These are phyloP conservation scores for Trissolcus japonicus DNA, from an alignment of 2,888 invertebrate species.

Conservation along the genomic window DNA sequence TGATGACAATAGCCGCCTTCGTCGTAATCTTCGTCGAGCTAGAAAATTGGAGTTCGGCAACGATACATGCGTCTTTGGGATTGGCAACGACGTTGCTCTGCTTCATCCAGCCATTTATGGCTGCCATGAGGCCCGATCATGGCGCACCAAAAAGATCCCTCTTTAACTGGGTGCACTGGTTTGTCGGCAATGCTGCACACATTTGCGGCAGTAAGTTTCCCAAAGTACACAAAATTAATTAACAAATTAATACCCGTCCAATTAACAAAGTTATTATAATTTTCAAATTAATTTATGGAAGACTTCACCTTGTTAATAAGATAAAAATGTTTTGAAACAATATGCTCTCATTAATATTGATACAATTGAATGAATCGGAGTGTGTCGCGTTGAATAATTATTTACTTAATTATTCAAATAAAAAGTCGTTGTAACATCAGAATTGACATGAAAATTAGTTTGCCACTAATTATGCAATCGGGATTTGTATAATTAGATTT, in stretches of 20 bases:
- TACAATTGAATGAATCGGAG: too few species aligned
- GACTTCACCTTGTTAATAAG: too few species aligned
- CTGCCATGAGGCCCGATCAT: conserved; percentile 90
- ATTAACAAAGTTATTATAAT: not conserved
- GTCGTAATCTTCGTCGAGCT: conserved; percentile 89
- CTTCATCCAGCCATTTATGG: conserved; percentile 92
- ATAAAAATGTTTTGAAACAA: too few species aligned
- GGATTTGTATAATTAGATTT: too few species aligned
- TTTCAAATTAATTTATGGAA: not conserved
- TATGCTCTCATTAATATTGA: too few species aligned
- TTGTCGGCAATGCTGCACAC: conserved; percentile 91
- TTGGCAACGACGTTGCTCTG: conserved; percentile 86
- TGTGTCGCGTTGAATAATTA: too few species aligned
- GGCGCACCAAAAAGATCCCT: conserved; percentile 86
- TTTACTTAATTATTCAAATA: too few species aligned
- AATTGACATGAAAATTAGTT: too few species aligned
- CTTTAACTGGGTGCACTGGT: conserved; percentile 96
- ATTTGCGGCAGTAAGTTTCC: conserved; percentile 87
- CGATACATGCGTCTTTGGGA: conserved; percentile 91
- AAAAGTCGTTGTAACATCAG: too few species aligned
- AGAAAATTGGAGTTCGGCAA: conserved; percentile 84
- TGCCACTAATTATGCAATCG: too few species aligned
- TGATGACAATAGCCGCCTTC: conserved; percentile 86
- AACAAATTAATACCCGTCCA: not conserved
- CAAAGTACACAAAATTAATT: not conserved